A percentile compares a stretch with the other conserved stretches of the same genome.
Evolutionary conservation across 2,888 invertebrate genomes (phyloP).

Genomic region (Sclerodermus sp.): DNA sequence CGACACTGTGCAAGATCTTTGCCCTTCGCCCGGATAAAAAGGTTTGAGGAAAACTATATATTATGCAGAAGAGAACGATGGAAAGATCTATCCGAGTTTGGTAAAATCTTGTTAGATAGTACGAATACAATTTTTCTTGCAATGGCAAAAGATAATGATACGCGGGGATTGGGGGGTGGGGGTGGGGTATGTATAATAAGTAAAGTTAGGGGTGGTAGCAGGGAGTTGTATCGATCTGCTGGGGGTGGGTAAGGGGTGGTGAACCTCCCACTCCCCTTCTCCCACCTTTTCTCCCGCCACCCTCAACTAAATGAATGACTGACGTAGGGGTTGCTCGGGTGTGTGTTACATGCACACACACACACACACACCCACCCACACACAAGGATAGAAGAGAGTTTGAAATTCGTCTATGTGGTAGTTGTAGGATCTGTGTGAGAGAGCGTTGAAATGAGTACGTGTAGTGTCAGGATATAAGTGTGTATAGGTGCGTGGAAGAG

Average conservation of each 20-base stretch:
- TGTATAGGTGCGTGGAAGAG: too few relatives aligned
- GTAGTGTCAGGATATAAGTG: neutral
- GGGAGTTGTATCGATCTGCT: slow-evolving; percentile 55
- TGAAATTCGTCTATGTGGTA: neutral
- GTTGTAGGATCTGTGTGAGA: neutral
- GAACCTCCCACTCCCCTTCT: slow-evolving; percentile 52
- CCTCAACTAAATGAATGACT: slow-evolving; percentile 57
- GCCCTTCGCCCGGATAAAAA: too few relatives aligned
- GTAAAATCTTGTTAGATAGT: too few relatives aligned
- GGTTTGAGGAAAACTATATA: too few relatives aligned
- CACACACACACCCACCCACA: slow-evolving; percentile 13
- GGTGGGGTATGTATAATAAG: slow-evolving; percentile 52
- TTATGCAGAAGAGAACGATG: too few relatives aligned
- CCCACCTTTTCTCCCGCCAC: slow-evolving; percentile 66
- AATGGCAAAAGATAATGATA: slow-evolving; percentile 54
- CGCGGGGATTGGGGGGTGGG: slow-evolving; percentile 45
- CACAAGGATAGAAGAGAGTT: slow-evolving; percentile 1
- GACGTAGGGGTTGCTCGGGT: slow-evolving; percentile 49
- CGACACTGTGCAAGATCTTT: too few relatives aligned
- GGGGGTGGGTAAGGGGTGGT: slow-evolving; percentile 39
- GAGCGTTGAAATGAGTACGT: neutral
- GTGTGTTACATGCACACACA: slow-evolving; percentile 38
- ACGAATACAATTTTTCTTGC: slow-evolving; percentile 35
- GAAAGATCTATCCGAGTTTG: too few relatives aligned
- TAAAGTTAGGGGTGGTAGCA: slow-evolving; percentile 48